Percentiles rank a stretch among this genome's conserved stretches.
Evolutionary conservation across 2,888 invertebrate genomes (phyloP).

Genomic region (Trachelus troglodyta): DNA sequence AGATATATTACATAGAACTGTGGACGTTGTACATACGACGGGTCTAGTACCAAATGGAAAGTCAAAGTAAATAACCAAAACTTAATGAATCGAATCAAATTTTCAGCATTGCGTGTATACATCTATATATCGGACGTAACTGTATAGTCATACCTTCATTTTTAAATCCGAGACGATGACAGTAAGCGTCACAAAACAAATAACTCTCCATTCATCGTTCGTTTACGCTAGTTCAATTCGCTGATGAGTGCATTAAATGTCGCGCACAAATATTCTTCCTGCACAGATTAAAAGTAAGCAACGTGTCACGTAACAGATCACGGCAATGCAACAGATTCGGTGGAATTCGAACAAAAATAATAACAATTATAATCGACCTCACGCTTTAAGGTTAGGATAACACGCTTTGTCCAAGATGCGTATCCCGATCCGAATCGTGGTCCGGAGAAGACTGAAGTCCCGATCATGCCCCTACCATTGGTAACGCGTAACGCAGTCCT

Average conservation of each 20-base stretch:
- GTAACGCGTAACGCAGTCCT: conserved; percentile 4
- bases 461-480: conserved; percentile 47
- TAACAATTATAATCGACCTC: not conserved
- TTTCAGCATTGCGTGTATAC: not conserved
- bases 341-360: too few species aligned
- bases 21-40: too few species aligned
- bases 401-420: not conserved
- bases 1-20: not conserved
- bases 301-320: not conserved
- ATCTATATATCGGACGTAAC: not conserved
- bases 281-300: not conserved
- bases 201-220: conserved; percentile 7
- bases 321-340: too few species aligned
- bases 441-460: conserved; percentile 54
- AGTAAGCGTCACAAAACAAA: conserved; percentile 16
- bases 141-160: conserved; percentile 14
- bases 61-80: not conserved
- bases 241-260: not conserved
- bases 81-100: not conserved
- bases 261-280: not conserved
- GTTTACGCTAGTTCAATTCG: not conserved
- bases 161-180: conserved; percentile 15
- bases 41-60: too few species aligned
- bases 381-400: not conserved
- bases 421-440: conserved; percentile 39